Percentiles rank a stretch among this genome's conserved stretches.
These are phyloP conservation scores for Tretioscincus oriximinensis DNA, from an alignment of 2,113 vertebrate species.

Conservation along the genomic window DNA sequence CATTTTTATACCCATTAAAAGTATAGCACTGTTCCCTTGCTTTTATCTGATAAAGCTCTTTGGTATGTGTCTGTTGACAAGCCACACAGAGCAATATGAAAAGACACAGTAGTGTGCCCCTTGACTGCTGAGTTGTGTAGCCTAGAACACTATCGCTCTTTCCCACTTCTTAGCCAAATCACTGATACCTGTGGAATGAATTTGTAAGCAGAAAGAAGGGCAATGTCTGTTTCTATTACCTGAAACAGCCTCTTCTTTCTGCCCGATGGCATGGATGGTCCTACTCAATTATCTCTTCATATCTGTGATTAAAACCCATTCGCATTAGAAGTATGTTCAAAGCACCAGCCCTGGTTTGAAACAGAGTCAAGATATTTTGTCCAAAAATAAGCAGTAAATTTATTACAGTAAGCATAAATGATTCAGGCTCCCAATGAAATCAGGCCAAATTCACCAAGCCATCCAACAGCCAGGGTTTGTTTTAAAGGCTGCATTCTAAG, in stretches of 20 bases:
- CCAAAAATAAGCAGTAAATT: conserved; percentile 6
- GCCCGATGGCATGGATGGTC: background rate
- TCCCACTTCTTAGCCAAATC: background rate
- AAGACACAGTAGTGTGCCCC: background rate
- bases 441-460: background rate
- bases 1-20: no score
- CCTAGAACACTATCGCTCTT: background rate
- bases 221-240: background rate
- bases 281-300: background rate
- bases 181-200: background rate
- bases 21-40: background rate
- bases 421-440: background rate
- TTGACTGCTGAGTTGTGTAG: no score
- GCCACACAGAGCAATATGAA: background rate
- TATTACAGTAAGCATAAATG: background rate
- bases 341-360: background rate
- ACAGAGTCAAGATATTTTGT: background rate
- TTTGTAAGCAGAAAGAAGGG: background rate
- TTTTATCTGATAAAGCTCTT: background rate
- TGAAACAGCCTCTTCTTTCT: background rate
- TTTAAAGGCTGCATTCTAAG: background rate
- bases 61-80: background rate
- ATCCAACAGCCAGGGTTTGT: background rate
- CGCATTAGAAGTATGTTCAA: background rate
- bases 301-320: background rate